Percentiles rank a stretch among this genome's conserved stretches.
Evolutionary conservation across 2,888 invertebrate species (phyloP).

Genomic region (Agrochola lychnidis): DNA sequence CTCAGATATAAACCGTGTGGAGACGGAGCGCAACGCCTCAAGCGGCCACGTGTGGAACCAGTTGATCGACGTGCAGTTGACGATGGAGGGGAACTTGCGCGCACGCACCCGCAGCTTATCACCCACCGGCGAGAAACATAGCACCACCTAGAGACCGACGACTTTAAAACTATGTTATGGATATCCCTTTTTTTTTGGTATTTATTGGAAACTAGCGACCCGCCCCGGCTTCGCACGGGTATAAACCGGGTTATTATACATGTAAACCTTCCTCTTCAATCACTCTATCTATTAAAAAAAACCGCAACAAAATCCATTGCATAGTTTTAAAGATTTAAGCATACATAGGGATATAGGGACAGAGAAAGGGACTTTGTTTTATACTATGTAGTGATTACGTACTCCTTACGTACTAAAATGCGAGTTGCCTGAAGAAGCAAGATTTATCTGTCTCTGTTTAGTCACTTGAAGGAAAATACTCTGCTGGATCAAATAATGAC

Average conservation of each 20-base stretch:
- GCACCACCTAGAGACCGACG: constrained; percentile 89
- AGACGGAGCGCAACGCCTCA: constrained; percentile 97
- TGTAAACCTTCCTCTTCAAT: too few species aligned
- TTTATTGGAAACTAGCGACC: too few species aligned
- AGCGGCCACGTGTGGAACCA: constrained; percentile 99
- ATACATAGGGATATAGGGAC: too few species aligned
- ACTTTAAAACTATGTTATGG: constrained; percentile 1
- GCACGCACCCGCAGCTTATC: constrained; percentile 96
- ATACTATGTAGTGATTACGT: too few species aligned
- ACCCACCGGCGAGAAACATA: constrained; percentile 99
- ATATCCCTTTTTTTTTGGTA: background rate
- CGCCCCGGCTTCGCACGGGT: too few species aligned
- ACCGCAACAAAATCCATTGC: too few species aligned
- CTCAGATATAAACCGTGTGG: constrained; percentile 94
- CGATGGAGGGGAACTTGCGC: constrained; percentile 98
- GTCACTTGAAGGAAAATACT: background rate
- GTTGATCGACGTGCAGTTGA: constrained; percentile 97
- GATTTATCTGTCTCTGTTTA: background rate
- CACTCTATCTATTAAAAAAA: too few species aligned
- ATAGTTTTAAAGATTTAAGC: too few species aligned
- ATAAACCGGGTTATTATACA: too few species aligned
- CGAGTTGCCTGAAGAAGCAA: background rate
- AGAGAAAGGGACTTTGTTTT: too few species aligned
- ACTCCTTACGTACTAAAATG: background rate
- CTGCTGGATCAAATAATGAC: background rate